Evolutionary conservation across 2,113 vertebrate species (phyloP), one percentile per base, ranked within the genome.

Genomic region (Dicentrarchus labrax): DNA sequence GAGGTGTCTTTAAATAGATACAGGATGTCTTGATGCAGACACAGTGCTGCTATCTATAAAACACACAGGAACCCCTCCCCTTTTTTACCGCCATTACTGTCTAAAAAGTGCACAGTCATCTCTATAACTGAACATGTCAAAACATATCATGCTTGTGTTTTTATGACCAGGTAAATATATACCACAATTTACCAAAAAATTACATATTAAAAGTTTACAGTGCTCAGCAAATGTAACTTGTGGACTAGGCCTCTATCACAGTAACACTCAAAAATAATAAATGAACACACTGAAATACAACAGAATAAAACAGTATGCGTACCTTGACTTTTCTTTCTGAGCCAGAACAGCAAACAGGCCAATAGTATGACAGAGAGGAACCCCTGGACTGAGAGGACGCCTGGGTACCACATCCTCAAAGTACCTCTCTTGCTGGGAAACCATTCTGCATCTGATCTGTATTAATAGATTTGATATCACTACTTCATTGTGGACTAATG

Each of bases 391-490:
- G 51, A 43, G 11, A 70, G 15, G 61, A 76, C 19, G 1, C 48
- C 65, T 1, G 30, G 51, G 41, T 62, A 79, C 83, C 89, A 88
- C 84, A 81, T 92, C 82, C 80, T 84, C 76, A 59, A 56, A 54
- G 41, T 4, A 19, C 30, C 43, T n/a, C 67, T 82, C 56, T 39
- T 65, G 48, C 21, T 21, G 36, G 30, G 70, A 68, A 72, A 70
- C 74, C 75, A 78, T 79, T 56, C 53, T 82, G 60, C 47, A 61
- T 78, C 53, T 45, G 76, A 65, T 67, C 78, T 65, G 59, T 83
- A 89, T 90, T 90, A 82, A 89, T 82, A 93, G 78, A 77, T 67
- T 82, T 85, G 85, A 88, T 78, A 66, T 86, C 86, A 89, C 66
- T 59, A 36, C 71, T 86, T 59, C 30, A 86, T 78, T 83, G 75